Evolutionary conservation across 2,888 invertebrate genomes (phyloP), one percentile per base, ranked within the genome.

Genomic region (Hanleya hanleyi): DNA sequence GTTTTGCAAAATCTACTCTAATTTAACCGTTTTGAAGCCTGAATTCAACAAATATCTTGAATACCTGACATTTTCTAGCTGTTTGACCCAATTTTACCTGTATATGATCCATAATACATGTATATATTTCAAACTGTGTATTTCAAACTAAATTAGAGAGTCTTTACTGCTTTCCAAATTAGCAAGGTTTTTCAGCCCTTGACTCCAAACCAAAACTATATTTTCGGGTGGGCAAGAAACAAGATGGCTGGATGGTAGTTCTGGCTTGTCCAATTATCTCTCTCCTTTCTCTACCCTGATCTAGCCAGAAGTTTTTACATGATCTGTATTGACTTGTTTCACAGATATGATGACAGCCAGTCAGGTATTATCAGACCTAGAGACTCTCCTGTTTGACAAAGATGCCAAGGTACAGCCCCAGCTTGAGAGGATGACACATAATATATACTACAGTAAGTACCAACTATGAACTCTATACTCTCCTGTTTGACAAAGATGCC

Each of bases 321-420:
- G 12, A 41, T 41, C 12, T 15, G 47, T 18, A 15, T 18, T 57
- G 7, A 9, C 22, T 33, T 38, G 57, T 61, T 61, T 81, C 81
- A 26, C 81, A 88, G 88, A 88, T 67, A 83, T 86, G 81, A 83
- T 86, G 82, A 84, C 86, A 35, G 81, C 84, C 15, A 82, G 87
- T 62, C 86, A 88, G 72, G 80, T 87, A n/a, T 72, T 87, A 50
- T 71, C 83, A 29, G 89, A 88, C 35, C 71, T 88, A 9, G 87
- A 88, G 57, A 77, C 77, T 0, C 29, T 85, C 4, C 74, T 61
- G n/a, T 87, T 88, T 74, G 82, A 86, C 69, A 76, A 79, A 50
- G 83, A 82, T 0, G 73, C 76, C 22, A 82, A 83, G 64, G 83
- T 87, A 5, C 76, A 83, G 51, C 87, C 88, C 1, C 89, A 89